Evolutionary conservation across 2,113 vertebrate species (phyloP).

Genomic region (Zapus hudsonius): DNA sequence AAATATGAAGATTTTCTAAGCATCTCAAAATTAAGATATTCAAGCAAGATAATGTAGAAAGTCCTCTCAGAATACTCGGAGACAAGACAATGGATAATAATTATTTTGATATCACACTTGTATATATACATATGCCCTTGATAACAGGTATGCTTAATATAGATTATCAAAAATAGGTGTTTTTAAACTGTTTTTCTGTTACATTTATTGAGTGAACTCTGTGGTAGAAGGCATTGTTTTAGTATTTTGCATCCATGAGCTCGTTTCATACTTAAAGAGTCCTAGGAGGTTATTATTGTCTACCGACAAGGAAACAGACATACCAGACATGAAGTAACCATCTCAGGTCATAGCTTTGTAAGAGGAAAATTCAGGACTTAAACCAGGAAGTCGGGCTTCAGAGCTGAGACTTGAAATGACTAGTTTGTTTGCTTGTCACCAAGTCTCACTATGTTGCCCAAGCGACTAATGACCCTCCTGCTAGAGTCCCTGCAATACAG

Average conservation of each 20-base stretch:
- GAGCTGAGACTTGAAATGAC: neutral
- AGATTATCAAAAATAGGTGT: constrained; percentile 1
- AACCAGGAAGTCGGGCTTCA: neutral
- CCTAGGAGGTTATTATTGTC: neutral
- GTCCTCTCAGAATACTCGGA: neutral
- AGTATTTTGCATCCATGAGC: neutral
- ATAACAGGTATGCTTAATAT: neutral
- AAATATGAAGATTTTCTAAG: neutral
- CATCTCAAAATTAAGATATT: neutral
- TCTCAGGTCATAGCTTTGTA: neutral
- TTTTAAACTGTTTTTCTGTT: neutral
- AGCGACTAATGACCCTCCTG: neutral
- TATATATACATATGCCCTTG: neutral
- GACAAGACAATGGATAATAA: neutral
- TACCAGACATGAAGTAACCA: neutral
- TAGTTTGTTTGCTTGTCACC: neutral
- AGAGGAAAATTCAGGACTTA: neutral
- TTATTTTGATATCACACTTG: neutral
- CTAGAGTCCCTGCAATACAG: neutral
- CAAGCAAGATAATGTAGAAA: neutral
- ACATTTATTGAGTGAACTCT: neutral
- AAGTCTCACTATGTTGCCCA: neutral
- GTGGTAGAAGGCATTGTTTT: neutral
- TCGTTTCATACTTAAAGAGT: constrained; percentile 11
- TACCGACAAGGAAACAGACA: neutral